A percentile compares a stretch with the other conserved stretches of the same genome.
These are phyloP conservation scores for Sitodiplosis mosellana DNA, from an alignment of 1,140 invertebrate species.

Conservation along the genomic window DNA sequence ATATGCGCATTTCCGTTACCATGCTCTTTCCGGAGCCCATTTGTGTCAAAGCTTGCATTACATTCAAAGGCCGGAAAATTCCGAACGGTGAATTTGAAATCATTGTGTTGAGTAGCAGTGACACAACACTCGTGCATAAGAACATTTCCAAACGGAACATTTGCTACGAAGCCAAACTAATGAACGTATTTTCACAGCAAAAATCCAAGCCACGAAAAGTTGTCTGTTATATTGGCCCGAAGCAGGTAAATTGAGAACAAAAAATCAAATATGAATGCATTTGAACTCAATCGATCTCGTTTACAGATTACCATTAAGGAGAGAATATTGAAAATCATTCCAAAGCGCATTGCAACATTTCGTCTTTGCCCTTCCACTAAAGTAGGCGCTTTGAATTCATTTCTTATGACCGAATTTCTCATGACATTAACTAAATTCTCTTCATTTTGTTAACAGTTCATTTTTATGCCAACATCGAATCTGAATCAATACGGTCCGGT, in stretches of 20 bases:
- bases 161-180: constrained; percentile 67
- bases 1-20: constrained; percentile 31
- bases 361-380: constrained; percentile 82
- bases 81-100: constrained; percentile 87
- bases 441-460: constrained; percentile 19
- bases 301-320: constrained; percentile 76
- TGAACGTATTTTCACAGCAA: constrained; percentile 47
- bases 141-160: constrained; percentile 70
- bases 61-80: constrained; percentile 54
- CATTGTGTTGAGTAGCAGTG: constrained; percentile 73
- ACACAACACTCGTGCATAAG: constrained; percentile 68
- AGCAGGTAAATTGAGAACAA: constrained; percentile 28
- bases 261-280: no score
- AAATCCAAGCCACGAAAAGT: constrained; percentile 62
- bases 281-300: neutral
- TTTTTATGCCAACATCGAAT: constrained; percentile 36
- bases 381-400: constrained; percentile 26
- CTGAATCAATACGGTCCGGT: constrained; percentile 29
- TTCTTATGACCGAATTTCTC: neutral
- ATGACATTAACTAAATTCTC: neutral
- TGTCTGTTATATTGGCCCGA: constrained; percentile 69
- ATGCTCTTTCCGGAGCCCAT: constrained; percentile 36
- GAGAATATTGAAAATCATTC: constrained; percentile 80
- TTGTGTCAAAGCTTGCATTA: constrained; percentile 66
- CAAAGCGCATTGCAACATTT: constrained; percentile 80